These are phyloP conservation scores for Pogonomyrmex barbatus DNA, from an alignment of 1,140 invertebrate genomes.

Conservation along the genomic window DNA sequence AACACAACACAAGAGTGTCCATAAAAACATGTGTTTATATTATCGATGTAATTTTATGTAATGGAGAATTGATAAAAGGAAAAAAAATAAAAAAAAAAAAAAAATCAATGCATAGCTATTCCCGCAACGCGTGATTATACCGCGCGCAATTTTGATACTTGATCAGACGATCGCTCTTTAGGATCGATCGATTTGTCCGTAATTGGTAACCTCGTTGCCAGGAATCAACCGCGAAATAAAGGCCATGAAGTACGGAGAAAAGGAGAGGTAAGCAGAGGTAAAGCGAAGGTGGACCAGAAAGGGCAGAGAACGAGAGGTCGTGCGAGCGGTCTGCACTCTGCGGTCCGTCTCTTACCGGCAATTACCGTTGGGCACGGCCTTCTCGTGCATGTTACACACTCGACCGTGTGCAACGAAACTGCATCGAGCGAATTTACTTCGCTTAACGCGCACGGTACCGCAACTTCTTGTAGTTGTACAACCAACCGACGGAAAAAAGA, in stretches of 20 bases:
- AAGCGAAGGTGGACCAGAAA: constrained; percentile 5
- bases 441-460: constrained; percentile 15
- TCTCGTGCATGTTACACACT: constrained; percentile 62
- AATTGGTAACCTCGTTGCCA: constrained; percentile 62
- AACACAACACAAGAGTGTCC: neutral
- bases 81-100: neutral
- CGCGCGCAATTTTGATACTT: neutral
- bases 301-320: constrained; percentile 62
- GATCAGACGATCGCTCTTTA: constrained; percentile 22
- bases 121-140: neutral
- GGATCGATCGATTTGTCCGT: constrained; percentile 45
- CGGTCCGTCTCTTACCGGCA: constrained; percentile 70
- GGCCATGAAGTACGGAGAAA: constrained; percentile 10
- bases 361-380: constrained; percentile 71
- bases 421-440: constrained; percentile 68
- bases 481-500: neutral
- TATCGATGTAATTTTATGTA: constrained; percentile 7
- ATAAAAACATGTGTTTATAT: neutral
- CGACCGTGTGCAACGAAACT: constrained; percentile 48
- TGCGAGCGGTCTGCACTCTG: constrained; percentile 64
- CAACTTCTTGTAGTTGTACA: constrained; percentile 11
- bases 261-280: constrained; percentile 19
- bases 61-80: neutral
- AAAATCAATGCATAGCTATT: neutral
- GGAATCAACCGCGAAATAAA: constrained; percentile 42